Evolutionary conservation across 2,888 invertebrate genomes (phyloP).

Genomic region (Gryllus longicercus): DNA sequence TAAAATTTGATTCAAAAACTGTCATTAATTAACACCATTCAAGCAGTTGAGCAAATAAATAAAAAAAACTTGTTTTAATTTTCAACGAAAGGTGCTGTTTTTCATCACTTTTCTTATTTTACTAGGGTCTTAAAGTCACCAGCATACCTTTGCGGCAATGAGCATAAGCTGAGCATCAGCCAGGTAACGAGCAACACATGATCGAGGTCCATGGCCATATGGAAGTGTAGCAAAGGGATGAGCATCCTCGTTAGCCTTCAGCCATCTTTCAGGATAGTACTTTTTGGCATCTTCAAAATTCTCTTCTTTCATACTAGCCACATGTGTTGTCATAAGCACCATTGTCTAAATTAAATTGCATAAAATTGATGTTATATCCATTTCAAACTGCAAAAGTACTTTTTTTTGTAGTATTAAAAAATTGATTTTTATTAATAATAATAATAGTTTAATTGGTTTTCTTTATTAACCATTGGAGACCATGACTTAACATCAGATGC

Average conservation of each 20-base stretch:
- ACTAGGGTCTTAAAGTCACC: no score
- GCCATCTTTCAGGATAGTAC: conserved; percentile 63
- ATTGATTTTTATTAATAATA: no score
- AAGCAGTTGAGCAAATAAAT: no score
- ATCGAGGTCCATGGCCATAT: conserved; percentile 61
- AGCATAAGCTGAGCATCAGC: conserved; percentile 59
- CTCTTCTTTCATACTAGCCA: conserved; percentile 59
- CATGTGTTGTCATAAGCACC: conserved; percentile 62
- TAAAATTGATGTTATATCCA: background rate
- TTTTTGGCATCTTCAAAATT: conserved; percentile 62
- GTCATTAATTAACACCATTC: no score
- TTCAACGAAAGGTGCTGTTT: no score
- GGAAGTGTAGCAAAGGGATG: conserved; percentile 60
- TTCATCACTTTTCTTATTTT: no score
- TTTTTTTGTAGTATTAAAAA: background rate
- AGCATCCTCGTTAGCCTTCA: conserved; percentile 48
- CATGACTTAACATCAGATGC: no score
- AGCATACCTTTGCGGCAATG: conserved; percentile 54
- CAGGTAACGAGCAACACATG: conserved; percentile 60
- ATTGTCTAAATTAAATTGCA: conserved; percentile 48
- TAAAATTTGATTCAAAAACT: background rate
- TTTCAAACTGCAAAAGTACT: background rate
- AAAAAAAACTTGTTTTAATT: no score
- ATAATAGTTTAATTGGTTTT: no score
- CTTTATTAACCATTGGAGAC: no score